phyloP scores from a whole-genome alignment of 2,113 vertebrate species.

The Corythaixoides concolor region DNA sequence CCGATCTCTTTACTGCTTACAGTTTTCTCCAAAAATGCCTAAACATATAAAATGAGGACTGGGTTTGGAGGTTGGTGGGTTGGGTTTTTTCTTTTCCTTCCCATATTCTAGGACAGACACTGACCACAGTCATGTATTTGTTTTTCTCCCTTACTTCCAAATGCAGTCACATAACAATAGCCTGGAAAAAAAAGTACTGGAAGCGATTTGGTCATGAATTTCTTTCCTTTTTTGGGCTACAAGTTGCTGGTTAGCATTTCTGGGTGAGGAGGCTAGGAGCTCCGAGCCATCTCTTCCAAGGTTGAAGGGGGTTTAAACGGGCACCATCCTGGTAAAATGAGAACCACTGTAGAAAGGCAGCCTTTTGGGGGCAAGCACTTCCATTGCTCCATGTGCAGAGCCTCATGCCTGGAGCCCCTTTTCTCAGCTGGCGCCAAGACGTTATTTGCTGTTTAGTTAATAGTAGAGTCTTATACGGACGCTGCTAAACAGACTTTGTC shows the following conservation, averaged over 20 bases:
- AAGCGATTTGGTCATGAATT: slow-evolving; percentile 18
- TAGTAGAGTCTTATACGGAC: not conserved
- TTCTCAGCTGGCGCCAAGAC: not conserved
- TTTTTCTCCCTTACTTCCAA: slow-evolving; percentile 42
- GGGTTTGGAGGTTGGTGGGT: not conserved
- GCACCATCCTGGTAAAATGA: not conserved
- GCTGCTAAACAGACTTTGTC: not conserved
- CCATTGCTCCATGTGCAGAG: not conserved
- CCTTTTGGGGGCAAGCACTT: not conserved
- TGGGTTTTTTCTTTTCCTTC: not conserved
- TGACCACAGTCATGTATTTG: slow-evolving; percentile 53
- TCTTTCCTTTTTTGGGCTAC: slow-evolving; percentile 61
- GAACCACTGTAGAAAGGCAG: not conserved
- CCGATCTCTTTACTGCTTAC: not conserved
- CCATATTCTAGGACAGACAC: not conserved
- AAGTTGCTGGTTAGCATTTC: not conserved
- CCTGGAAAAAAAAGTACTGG: slow-evolving; percentile 13
- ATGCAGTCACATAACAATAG: slow-evolving; percentile 57
- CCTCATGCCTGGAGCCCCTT: not conserved
- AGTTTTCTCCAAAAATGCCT: slow-evolving; percentile 33
- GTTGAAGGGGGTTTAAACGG: not conserved
- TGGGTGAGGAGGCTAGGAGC: not conserved
- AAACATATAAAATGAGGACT: not conserved
- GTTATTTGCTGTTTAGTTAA: not conserved
- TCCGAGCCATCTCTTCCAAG: not conserved